Evolutionary conservation across 2,888 invertebrate species (phyloP).

Genomic region (Ophonus ardosiacus): DNA sequence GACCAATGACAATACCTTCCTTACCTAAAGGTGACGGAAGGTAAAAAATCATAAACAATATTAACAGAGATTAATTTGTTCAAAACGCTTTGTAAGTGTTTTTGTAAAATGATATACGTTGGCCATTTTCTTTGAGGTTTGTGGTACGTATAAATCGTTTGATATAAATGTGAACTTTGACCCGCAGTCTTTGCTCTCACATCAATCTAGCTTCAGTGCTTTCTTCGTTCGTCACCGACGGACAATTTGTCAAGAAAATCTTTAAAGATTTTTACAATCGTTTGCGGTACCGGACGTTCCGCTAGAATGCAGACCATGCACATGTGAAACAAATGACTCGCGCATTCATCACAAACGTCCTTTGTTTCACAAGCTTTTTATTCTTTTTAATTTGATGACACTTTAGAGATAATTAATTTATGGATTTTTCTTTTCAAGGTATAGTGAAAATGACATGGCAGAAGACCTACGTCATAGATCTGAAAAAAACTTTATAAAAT

Average conservation of each 20-base stretch:
- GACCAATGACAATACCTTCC: no score
- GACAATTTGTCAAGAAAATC: conserved; percentile 51
- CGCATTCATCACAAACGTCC: neutral
- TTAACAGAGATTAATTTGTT: no score
- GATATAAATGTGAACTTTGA: conserved; percentile 57
- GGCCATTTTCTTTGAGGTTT: neutral
- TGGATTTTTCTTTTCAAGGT: no score
- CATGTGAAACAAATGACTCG: conserved; percentile 11
- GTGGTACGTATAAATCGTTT: conserved; percentile 40
- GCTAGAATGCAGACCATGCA: conserved; percentile 9
- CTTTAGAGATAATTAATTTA: no score
- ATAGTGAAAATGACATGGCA: no score
- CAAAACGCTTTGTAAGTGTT: no score
- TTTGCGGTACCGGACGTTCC: neutral
- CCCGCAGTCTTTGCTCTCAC: conserved; percentile 45
- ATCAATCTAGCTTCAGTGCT: conserved; percentile 54
- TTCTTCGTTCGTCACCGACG: conserved; percentile 37
- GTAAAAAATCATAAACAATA: no score
- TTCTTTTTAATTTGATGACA: no score
- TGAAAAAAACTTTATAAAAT: no score
- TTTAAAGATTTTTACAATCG: conserved; percentile 40
- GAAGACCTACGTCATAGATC: no score
- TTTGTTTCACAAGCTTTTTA: no score
- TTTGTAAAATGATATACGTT: neutral
- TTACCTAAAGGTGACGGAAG: no score